Evolutionary conservation across 2,888 invertebrate genomes (phyloP), one percentile per base, ranked within the genome.

Genomic region (Pteria penguin): DNA sequence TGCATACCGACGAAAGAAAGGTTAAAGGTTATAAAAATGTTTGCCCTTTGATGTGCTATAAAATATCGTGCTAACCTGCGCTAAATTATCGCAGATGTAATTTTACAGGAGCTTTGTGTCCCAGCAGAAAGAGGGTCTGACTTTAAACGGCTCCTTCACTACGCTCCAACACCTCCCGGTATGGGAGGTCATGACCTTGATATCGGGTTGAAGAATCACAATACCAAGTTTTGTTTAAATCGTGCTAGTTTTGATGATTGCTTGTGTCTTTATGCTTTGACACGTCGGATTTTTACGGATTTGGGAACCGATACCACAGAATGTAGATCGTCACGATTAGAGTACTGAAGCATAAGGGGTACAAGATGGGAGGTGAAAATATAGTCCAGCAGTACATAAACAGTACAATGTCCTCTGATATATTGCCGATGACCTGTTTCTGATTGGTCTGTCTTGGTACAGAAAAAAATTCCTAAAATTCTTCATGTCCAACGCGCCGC

Each of bases 181-280:
- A 26, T 60, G 4, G 24, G 27, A 29, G 60, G 60, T 60, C 60
- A 26, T 24, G 60, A 26, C 60, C 60, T 60, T 60, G 24, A 4
- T 27, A 27, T 60, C 60, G 27, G 60, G 27, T 8, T 27, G 11
- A 60, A 27, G 24, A 22, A 26, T 18, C 27, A 60, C 60, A 60
- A 60, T 60, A 1, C 60, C 26, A 60, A 27, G 24, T 60, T 60
- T 60, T 60, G 60, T 60, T 27, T 24, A 60, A 60, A 26, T 60
- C 60, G 60, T 60, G 60, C 60, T 14, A 27, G 27, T 26, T 18
- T 14, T 18, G 45, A 45, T 45, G 18, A 45, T 45, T 14, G 45
- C 45, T 45, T 45, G 45, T 45, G 45, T 45, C 45, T 45, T 45
- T 45, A 45, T 45, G 18, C 18, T 45, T 45, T 45, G 45, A 45